Evolutionary conservation across 2,888 invertebrate species (phyloP), one percentile per base, ranked within the genome.

Genomic region (Ennomos quercinarius): DNA sequence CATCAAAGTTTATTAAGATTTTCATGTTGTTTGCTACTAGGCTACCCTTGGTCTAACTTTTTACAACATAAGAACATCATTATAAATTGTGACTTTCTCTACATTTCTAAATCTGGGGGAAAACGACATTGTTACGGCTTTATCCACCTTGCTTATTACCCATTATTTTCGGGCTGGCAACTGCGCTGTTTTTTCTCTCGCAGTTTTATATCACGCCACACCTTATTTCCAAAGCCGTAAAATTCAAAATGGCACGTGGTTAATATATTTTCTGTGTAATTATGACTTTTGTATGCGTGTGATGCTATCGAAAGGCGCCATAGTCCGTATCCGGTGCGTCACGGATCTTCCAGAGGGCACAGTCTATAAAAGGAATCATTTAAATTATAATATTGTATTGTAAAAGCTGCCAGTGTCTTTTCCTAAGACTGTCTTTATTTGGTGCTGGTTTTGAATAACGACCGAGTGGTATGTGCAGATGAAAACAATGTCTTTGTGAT

Each of bases 261-360:
- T 37, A 10, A 10, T 38, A 4, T 49, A 40, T 27, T 49, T 55
- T 46, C 36, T 48, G 12, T 38, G 49, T 57, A 50, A 57, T 52
- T 63, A 59, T 48, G 43, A 57, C 13, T 40, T 66, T 60, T 57
- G 60, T 66, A 64, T 66, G 63, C 63, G 47, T 53, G 55, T 52
- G 59, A 57, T 50, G 57, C 27, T 55, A 54, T 54, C 35, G 9
- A 66, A 42, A 52, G 58, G 63, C 63, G 61, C 61, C 63, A 59
- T 40, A 11, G 54, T 45, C 57, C 46, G 56, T 66, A 64, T 66
- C 66, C 61, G 57, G 61, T 50, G 45, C 38, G 43, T 36, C 42
- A 48, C 42, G 35, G 13, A 13, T 37, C 42, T 57, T 40, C 50
- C 44, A 44, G 49, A 44, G 37, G 50, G 35, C 55, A 55, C 34